Conservation (phyloP, 1,140 invertebrate species). For the Scaptomyza montana region DNA sequence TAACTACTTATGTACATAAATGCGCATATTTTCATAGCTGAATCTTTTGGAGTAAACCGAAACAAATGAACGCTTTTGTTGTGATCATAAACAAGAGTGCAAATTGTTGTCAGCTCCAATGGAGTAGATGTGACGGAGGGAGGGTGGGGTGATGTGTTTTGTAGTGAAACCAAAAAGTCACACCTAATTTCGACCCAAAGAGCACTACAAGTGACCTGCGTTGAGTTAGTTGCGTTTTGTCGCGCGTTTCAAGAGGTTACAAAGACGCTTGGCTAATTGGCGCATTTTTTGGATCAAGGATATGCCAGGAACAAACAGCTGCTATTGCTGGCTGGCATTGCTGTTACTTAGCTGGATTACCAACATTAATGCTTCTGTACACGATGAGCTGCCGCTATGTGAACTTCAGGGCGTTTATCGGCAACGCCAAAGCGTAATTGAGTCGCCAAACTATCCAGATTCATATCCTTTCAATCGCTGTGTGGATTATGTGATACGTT, state of each 20-base stretch:
- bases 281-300: constrained; percentile 24
- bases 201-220: constrained; percentile 30
- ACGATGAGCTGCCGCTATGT: constrained; percentile 74
- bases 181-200: constrained; percentile 46
- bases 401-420: constrained; percentile 70
- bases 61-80: constrained; percentile 70
- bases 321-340: background rate
- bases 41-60: constrained; percentile 18
- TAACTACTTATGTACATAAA: background rate
- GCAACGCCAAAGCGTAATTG: constrained; percentile 78
- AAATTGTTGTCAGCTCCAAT: constrained; percentile 56
- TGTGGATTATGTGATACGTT: constrained; percentile 85
- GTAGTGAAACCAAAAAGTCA: constrained; percentile 53
- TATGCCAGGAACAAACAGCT: constrained; percentile 10
- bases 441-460: constrained; percentile 85
- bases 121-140: background rate
- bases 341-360: background rate
- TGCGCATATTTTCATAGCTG: constrained; percentile 6
- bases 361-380: constrained; percentile 37
- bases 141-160: too few relatives aligned
- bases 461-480: constrained; percentile 84
- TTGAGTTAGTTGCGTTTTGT: constrained; percentile 62
- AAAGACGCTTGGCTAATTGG: constrained; percentile 1
- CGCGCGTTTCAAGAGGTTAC: constrained; percentile 33
- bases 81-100: constrained; percentile 71